Percentiles rank a stretch among this genome's conserved stretches.
Evolutionary conservation across 2,888 invertebrate species (phyloP).

Genomic region (Timema cristinae): DNA sequence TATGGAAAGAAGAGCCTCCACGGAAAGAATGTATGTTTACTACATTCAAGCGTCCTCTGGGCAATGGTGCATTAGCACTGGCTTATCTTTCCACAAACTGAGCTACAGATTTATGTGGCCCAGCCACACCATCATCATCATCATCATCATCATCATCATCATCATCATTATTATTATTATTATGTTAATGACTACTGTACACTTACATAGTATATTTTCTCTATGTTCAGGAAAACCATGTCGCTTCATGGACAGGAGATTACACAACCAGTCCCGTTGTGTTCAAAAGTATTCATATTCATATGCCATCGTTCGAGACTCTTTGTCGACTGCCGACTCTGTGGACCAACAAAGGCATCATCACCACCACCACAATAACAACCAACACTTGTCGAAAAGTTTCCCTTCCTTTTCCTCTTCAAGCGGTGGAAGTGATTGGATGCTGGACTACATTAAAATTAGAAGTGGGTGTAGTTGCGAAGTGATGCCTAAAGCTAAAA

Average conservation of each 20-base stretch:
- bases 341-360: constrained; percentile 44
- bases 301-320: constrained; percentile 74
- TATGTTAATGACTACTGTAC: no score
- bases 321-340: constrained; percentile 44
- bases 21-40: no score
- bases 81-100: no score
- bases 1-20: no score
- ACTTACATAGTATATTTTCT: no score
- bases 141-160: no score
- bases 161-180: no score
- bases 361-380: constrained; percentile 35
- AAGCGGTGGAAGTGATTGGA: constrained; percentile 53
- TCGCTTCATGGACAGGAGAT: constrained; percentile 65
- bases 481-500: constrained; percentile 57
- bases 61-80: no score
- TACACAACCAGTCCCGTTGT: constrained; percentile 69
- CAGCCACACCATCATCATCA: no score
- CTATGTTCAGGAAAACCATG: constrained; percentile 52
- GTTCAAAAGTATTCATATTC: constrained; percentile 79
- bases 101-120: no score
- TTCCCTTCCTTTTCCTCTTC: constrained; percentile 15
- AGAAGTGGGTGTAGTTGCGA: constrained; percentile 83
- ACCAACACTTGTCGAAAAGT: constrained; percentile 26
- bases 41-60: no score
- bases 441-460: constrained; percentile 76